These are phyloP conservation scores for Mormyrus iriodes DNA, from an alignment of 2,113 vertebrate species.

Conservation along the genomic window DNA sequence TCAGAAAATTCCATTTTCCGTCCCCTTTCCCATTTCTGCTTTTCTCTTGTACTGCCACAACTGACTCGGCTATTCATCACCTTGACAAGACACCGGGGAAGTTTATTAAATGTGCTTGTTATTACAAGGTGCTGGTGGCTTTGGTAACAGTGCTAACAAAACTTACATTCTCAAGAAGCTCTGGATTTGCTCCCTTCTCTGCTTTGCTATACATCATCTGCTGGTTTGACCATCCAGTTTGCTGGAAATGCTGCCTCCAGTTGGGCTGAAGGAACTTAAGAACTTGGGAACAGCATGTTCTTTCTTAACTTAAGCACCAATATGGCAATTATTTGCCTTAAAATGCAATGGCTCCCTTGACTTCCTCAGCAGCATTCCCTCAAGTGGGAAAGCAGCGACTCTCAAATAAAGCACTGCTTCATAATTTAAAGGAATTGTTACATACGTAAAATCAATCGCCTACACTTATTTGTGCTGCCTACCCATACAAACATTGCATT, in stretches of 20 bases:
- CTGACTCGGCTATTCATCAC: constrained; percentile 45
- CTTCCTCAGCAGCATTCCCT: background rate
- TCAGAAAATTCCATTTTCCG: constrained; percentile 13
- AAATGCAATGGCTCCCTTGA: background rate
- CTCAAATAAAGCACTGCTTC: constrained; percentile 15
- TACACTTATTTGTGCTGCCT: background rate
- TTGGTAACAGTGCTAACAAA: constrained; percentile 28
- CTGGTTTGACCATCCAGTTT: constrained; percentile 29
- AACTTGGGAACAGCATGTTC: background rate
- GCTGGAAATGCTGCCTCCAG: constrained; percentile 24
- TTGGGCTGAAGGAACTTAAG: background rate
- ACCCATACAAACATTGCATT: constrained; percentile 11
- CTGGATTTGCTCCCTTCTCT: background rate
- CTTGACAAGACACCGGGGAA: constrained; percentile 49
- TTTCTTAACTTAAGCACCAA: background rate
- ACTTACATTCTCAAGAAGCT: constrained; percentile 3
- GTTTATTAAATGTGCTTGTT: constrained; percentile 42
- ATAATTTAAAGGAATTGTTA: constrained; percentile 32
- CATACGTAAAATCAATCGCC: constrained; percentile 27
- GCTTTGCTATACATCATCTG: constrained; percentile 26
- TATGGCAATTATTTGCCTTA: constrained; percentile 12
- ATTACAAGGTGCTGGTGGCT: constrained; percentile 34
- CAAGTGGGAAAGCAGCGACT: background rate
- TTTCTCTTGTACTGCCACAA: background rate
- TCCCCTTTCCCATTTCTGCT: background rate